Conservation (phyloP, 2,797 vertebrate species). For the Erpetoichthys calabaricus region DNA sequence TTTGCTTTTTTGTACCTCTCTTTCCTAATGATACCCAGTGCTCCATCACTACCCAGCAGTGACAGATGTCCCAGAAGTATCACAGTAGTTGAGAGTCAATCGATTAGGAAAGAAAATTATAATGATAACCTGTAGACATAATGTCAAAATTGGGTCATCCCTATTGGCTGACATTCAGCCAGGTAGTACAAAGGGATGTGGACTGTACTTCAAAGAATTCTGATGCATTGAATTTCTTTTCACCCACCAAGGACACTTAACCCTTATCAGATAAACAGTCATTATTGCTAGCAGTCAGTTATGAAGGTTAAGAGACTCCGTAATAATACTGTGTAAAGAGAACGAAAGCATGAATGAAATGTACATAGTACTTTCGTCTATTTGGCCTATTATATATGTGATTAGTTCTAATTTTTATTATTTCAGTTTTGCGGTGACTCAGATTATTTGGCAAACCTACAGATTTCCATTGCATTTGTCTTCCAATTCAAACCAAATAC, state of each 20-base stretch:
- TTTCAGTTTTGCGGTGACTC: too few species aligned
- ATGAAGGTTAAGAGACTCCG: too few species aligned
- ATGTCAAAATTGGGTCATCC: conserved; percentile 63
- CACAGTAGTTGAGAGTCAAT: conserved; percentile 66
- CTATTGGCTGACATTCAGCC: conserved; percentile 69
- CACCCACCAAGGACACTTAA: conserved; percentile 43
- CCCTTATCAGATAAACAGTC: conserved; percentile 32
- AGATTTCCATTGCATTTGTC: too few species aligned
- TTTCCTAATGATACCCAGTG: conserved; percentile 86
- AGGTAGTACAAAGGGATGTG: conserved; percentile 35
- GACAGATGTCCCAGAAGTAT: conserved; percentile 76
- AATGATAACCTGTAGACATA: conserved; percentile 90
- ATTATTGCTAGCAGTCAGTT: conserved; percentile 28
- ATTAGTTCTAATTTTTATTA: too few species aligned
- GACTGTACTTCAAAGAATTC: conserved; percentile 50
- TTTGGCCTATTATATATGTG: too few species aligned
- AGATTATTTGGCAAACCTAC: too few species aligned
- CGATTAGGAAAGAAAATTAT: conserved; percentile 71
- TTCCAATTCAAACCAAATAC: too few species aligned
- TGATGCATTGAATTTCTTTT: conserved; percentile 28
- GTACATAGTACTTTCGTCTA: too few species aligned
- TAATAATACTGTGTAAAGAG: too few species aligned
- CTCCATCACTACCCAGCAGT: conserved; percentile 79
- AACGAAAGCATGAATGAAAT: too few species aligned
- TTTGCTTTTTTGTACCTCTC: conserved; percentile 34